Conservation (phyloP, 2,797 vertebrate species). For the Neosilurus hyrtlii region DNA sequence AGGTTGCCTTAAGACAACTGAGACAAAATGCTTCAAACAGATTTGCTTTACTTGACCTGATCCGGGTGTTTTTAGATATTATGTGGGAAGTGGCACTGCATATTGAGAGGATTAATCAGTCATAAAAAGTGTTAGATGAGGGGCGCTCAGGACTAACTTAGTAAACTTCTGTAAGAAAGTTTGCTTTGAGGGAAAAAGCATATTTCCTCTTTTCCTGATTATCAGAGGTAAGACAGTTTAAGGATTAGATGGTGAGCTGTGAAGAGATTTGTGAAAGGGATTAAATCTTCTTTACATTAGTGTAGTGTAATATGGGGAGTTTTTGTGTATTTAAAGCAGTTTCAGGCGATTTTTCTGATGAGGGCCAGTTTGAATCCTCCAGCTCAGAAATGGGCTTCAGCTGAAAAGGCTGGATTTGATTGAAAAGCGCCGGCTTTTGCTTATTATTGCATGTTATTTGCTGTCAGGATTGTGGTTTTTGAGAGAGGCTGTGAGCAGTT, state of each 20-base stretch:
- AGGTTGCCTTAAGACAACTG: background rate
- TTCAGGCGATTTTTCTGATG: background rate
- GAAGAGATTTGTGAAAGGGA: background rate
- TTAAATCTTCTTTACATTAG: background rate
- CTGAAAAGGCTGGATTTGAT: conserved; percentile 43
- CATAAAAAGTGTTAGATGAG: background rate
- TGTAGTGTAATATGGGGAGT: background rate
- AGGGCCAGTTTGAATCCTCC: background rate
- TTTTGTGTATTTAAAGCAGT: background rate
- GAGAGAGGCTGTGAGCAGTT: conserved; percentile 29
- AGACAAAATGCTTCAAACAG: background rate
- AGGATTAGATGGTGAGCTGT: background rate
- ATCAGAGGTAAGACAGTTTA: background rate
- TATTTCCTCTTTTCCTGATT: background rate
- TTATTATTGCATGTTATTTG: conserved; percentile 35
- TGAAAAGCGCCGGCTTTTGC: conserved; percentile 47
- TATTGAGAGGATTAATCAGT: background rate
- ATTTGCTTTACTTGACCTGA: background rate
- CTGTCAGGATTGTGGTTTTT: conserved; percentile 55
- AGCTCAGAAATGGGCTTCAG: conserved; percentile 6
- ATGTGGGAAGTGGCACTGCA: background rate
- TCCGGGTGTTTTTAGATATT: background rate
- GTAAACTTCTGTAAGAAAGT: background rate
- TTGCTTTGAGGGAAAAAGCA: background rate
- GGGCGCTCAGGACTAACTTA: too few species aligned